Evolutionary conservation across 2,797 vertebrate species (phyloP).

Genomic region (Labroides dimidiatus): DNA sequence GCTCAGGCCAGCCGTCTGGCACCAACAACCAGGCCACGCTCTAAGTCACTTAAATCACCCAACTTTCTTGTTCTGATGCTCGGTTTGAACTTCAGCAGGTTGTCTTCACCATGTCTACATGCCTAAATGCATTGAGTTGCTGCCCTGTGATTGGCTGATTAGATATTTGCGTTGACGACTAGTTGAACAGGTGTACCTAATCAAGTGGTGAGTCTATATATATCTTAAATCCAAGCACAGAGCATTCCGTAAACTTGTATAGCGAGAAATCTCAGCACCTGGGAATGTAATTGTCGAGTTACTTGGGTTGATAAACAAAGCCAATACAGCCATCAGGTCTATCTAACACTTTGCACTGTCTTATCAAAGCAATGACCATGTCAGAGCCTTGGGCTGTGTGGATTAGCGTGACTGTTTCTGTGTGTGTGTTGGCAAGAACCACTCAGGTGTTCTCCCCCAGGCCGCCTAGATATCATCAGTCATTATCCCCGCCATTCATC

Average conservation of each 20-base stretch:
- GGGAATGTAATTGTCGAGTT: slow-evolving; percentile 44
- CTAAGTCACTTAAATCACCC: too few relatives aligned
- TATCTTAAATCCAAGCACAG: background rate
- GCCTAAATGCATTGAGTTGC: too few relatives aligned
- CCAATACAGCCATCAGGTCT: slow-evolving; percentile 44
- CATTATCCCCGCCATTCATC: slow-evolving; percentile 83
- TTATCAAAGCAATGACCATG: slow-evolving; percentile 48
- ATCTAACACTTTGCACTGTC: slow-evolving; percentile 55
- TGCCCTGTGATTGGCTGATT: too few relatives aligned
- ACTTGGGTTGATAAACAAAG: slow-evolving; percentile 57
- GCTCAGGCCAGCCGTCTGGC: too few relatives aligned
- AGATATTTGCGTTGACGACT: too few relatives aligned
- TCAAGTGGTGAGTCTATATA: too few relatives aligned
- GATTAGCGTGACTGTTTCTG: slow-evolving; percentile 27
- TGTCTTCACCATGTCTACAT: too few relatives aligned
- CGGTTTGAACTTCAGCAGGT: too few relatives aligned
- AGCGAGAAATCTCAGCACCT: slow-evolving; percentile 24
- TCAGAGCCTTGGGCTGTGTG: slow-evolving; percentile 38
- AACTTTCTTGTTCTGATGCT: too few relatives aligned
- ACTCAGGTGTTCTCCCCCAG: slow-evolving; percentile 83
- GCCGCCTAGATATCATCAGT: slow-evolving; percentile 80
- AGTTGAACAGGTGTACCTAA: too few relatives aligned
- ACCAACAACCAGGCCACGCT: too few relatives aligned
- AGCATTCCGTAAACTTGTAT: background rate
- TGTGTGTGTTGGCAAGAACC: slow-evolving; percentile 60